Evolutionary conservation across 1,140 invertebrate genomes (phyloP).

Genomic region (Drosophila insularis): DNA sequence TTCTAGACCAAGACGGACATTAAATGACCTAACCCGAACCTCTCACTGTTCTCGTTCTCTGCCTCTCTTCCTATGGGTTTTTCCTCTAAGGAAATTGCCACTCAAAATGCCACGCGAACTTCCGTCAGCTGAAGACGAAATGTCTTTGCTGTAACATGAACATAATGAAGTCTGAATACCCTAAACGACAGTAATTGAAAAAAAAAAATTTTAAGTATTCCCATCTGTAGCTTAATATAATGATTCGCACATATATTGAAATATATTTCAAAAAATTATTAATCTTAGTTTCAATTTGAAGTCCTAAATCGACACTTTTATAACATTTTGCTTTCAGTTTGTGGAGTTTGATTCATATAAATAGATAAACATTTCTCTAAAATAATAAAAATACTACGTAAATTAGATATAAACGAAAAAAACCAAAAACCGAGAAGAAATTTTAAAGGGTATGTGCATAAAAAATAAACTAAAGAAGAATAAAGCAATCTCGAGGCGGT

Average conservation of each 20-base stretch:
- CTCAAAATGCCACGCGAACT: conserved; percentile 70
- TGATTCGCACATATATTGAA: too few species aligned
- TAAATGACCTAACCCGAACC: conserved; percentile 34
- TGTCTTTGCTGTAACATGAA: conserved; percentile 34
- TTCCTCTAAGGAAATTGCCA: conserved; percentile 63
- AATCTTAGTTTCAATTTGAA: too few species aligned
- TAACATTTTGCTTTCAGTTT: too few species aligned
- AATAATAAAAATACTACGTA: too few species aligned
- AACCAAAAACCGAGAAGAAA: neutral
- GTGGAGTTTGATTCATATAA: too few species aligned
- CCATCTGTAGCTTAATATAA: too few species aligned
- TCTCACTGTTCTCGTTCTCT: neutral
- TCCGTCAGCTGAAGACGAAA: conserved; percentile 61
- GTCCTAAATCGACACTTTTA: too few species aligned
- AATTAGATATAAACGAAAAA: too few species aligned
- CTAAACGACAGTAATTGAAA: neutral
- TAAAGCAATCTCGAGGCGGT: conserved; percentile 13
- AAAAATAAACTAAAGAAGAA: conserved; percentile 16
- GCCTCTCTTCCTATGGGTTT: neutral
- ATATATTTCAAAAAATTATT: too few species aligned
- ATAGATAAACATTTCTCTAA: too few species aligned
- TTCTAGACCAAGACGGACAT: conserved; percentile 28
- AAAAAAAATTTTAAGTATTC: neutral
- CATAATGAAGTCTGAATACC: neutral
- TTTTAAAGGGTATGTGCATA: neutral